A percentile compares a stretch with the other conserved stretches of the same genome.
These are phyloP conservation scores for Steatocranus sp. DNA, from an alignment of 2,797 vertebrate genomes.

Conservation along the genomic window DNA sequence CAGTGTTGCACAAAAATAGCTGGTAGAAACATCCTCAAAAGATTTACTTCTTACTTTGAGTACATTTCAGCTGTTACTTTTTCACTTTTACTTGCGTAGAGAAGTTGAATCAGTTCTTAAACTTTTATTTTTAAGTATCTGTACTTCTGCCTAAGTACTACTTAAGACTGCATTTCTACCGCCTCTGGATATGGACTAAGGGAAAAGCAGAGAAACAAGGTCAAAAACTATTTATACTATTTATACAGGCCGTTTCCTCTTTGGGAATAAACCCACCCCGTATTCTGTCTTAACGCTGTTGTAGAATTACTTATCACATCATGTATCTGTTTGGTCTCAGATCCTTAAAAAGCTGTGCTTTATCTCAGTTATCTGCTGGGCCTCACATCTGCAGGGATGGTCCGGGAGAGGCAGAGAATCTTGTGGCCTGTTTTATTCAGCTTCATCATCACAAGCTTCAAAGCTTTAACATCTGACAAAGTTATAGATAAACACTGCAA, in stretches of 20 bases:
- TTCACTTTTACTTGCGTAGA: not conserved
- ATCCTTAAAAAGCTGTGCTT: not conserved
- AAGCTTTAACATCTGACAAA: not conserved
- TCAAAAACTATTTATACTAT: slow-evolving; percentile 18
- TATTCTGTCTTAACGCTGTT: not conserved
- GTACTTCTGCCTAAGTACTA: not conserved
- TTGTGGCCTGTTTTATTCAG: not conserved
- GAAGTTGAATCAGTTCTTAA: not conserved
- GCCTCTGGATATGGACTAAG: not conserved
- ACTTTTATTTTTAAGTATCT: not conserved
- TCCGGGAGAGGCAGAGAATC: not conserved
- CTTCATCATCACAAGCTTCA: not conserved
- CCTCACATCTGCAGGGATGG: not conserved
- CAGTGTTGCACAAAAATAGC: not conserved
- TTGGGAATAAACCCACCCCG: slow-evolving; percentile 6
- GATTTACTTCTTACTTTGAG: not conserved
- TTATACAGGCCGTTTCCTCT: slow-evolving; percentile 49
- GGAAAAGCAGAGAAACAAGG: not conserved
- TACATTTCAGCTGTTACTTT: not conserved
- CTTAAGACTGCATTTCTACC: not conserved
- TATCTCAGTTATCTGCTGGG: not conserved
- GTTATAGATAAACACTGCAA: not conserved
- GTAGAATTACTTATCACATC: not conserved
- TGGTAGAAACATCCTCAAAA: not conserved
- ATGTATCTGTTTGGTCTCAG: not conserved